Conservation (phyloP, 1,140 invertebrate species). For the Aphelenchoides avenae region DNA sequence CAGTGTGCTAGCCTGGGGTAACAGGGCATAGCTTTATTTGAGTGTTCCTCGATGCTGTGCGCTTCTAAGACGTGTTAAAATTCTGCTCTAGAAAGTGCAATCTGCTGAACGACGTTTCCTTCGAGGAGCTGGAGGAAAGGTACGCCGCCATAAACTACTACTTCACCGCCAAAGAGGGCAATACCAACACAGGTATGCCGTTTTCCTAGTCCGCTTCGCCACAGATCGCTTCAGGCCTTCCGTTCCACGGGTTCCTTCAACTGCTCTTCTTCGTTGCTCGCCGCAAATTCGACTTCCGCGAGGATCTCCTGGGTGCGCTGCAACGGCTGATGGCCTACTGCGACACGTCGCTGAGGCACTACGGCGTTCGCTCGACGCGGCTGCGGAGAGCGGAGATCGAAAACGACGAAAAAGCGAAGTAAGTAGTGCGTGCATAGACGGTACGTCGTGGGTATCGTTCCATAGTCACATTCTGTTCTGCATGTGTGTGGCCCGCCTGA, state of each 20-base stretch:
- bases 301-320: slow-evolving; percentile 36
- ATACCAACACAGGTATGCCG: slow-evolving; percentile 20
- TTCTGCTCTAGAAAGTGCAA: slow-evolving; percentile 54
- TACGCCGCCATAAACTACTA: slow-evolving; percentile 42
- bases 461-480: no score
- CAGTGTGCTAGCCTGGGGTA: no score
- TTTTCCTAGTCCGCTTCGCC: background rate
- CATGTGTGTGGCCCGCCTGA: no score
- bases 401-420: no score
- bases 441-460: no score
- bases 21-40: no score
- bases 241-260: slow-evolving; percentile 56
- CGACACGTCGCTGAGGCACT: slow-evolving; percentile 48
- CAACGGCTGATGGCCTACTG: slow-evolving; percentile 49
- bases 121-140: slow-evolving; percentile 38
- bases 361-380: slow-evolving; percentile 53
- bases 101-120: slow-evolving; percentile 35
- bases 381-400: slow-evolving; percentile 52
- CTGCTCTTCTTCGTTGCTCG: slow-evolving; percentile 52
- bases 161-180: slow-evolving; percentile 33
- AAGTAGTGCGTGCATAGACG: no score
- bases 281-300: slow-evolving; percentile 41
- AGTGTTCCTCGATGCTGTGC: no score
- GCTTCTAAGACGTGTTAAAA: no score
- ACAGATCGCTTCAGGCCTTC: slow-evolving; percentile 37